Conservation (phyloP, 2,113 vertebrate species). For the Isurus oxyrinchus region DNA sequence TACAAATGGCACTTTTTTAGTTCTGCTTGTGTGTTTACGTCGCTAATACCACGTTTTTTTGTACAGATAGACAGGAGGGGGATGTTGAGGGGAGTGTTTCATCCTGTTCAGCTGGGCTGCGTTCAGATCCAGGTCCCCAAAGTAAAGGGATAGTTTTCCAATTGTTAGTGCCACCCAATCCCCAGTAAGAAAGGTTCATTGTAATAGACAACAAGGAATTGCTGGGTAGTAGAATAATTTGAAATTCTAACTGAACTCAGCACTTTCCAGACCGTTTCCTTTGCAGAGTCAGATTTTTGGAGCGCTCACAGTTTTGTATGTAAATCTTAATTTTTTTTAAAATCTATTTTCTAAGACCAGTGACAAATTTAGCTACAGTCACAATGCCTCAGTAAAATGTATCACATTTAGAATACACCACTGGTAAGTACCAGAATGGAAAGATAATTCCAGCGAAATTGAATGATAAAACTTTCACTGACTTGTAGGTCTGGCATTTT, state of each 20-base stretch:
- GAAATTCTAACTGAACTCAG: neutral
- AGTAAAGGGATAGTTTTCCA: slow-evolving; percentile 5
- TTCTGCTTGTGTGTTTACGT: neutral
- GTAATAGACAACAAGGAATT: neutral
- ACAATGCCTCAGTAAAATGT: neutral
- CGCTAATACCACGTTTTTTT: neutral
- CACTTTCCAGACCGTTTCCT: neutral
- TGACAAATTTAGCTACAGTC: slow-evolving; percentile 19
- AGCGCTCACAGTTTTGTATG: neutral
- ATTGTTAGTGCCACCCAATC: neutral
- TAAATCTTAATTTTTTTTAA: neutral
- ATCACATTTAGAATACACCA: neutral
- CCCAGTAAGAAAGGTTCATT: neutral
- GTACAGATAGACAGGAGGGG: neutral
- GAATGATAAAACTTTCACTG: neutral
- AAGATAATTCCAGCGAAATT: neutral
- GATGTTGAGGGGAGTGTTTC: neutral
- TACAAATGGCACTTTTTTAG: neutral
- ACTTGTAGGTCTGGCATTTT: neutral
- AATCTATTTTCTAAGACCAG: neutral
- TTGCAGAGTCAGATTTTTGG: neutral
- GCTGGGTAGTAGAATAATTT: neutral
- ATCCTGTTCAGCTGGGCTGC: neutral
- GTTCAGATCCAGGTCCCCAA: neutral
- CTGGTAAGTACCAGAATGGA: neutral